Conservation (phyloP, 2,113 vertebrate genomes). For the Pampusana beccarii region DNA sequence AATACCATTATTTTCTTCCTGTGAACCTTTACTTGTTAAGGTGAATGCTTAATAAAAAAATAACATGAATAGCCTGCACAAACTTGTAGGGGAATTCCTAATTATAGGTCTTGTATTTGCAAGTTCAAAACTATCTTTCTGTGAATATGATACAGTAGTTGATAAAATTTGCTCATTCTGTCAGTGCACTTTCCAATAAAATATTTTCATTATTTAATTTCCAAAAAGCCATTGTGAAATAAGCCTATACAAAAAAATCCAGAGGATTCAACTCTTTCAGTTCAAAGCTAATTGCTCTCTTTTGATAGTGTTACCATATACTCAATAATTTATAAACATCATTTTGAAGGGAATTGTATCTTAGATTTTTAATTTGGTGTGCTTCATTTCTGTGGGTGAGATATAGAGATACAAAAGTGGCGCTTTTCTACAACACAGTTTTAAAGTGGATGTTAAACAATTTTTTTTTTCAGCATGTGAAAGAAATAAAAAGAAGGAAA, state of each 20-base stretch:
- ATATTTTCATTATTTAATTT: not conserved
- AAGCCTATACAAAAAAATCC: not conserved
- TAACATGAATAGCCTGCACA: not conserved
- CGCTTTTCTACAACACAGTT: not conserved
- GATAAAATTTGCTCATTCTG: not conserved
- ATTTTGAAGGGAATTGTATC: not conserved
- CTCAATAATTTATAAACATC: not conserved
- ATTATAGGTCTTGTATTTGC: not conserved
- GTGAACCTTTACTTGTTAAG: not conserved
- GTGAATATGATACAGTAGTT: not conserved
- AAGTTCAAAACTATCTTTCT: not conserved
- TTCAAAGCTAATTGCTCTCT: not conserved
- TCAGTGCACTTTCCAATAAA: not conserved
- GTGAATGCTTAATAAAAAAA: not conserved
- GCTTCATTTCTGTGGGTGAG: not conserved
- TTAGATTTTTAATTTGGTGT: not conserved
- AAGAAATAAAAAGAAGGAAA: not conserved
- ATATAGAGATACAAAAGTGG: no score
- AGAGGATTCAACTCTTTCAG: not conserved
- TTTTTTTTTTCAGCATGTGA: not conserved
- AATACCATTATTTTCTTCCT: fast-evolving
- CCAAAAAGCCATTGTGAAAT: not conserved
- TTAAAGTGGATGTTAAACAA: not conserved
- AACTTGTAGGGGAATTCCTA: not conserved
- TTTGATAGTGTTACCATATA: not conserved